Evolutionary conservation across 1,140 invertebrate genomes (phyloP), one percentile per base, ranked within the genome.

Genomic region (Pissodes strobi): DNA sequence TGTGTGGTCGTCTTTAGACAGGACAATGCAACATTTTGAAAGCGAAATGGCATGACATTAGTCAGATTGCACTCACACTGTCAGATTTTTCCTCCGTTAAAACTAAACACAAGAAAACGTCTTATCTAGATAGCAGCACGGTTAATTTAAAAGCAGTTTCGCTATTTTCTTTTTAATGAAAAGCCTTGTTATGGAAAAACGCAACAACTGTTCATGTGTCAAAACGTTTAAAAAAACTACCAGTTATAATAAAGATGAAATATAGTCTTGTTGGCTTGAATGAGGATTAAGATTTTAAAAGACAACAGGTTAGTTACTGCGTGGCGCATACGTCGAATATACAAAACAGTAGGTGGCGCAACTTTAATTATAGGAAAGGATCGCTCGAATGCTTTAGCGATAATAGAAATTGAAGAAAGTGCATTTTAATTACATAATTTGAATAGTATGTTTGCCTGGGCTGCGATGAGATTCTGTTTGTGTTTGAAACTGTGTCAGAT

Each of bases 231-330:
- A 13, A 30, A 52, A 48, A 51, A 1, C 23, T 51, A 51, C 48
- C 21, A 15, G 48, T 51, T 51, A 51, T 22, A 53, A 53, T 53
- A 38, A 34, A 53, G 51, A 53, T 53, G 18, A 53, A 38, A 53
- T 53, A 53, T 53, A 15, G 18, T 12, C 15, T 22, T 53, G 27
- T 38, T 22, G 10, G 22, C 15, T 30, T 30, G 23, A 51, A 34
- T 25, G 23, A 19, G 56, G 56, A 59, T 59, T 46, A 59, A 59
- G 41, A 34, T 30, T 46, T 59, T 37, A 59, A 56, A 43, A 43
- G 39, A 56, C 37, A 43, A 30, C 30, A 23, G 10, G 34, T 38
- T 23, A 39, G 34, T 30, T 13, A 21, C 34, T 41, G 13, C 45
- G 13, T 48, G 19, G 22, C 22, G 9, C 15, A 48, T 48, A 48